Percentiles rank a stretch among this genome's conserved stretches.
Evolutionary conservation across 2,797 vertebrate species (phyloP).

Genomic region (Girardinus metallicus): DNA sequence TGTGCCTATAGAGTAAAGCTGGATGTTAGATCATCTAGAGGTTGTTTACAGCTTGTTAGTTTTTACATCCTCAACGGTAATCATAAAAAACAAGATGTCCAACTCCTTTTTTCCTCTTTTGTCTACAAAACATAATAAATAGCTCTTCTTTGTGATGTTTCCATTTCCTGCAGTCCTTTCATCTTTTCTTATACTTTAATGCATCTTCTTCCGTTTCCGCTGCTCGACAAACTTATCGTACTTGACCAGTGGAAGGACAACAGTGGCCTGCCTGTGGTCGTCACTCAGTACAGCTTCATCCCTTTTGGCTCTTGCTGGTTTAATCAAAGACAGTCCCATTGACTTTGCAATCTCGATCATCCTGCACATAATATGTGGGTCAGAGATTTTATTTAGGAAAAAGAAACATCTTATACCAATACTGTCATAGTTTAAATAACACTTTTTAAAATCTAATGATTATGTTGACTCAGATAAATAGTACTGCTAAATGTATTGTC

Average conservation of each 20-base stretch:
- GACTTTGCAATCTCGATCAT: constrained; percentile 90
- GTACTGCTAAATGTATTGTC: not conserved
- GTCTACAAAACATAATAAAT: constrained; percentile 63
- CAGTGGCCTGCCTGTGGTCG: constrained; percentile 81
- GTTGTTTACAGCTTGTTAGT: constrained; percentile 52
- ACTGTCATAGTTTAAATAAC: not conserved
- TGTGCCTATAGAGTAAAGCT: constrained; percentile 72
- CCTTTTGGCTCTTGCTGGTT: constrained; percentile 49
- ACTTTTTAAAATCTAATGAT: not conserved
- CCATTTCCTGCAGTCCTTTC: not conserved
- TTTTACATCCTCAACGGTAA: constrained; percentile 22
- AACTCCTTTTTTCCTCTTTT: constrained; percentile 59
- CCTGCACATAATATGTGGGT: constrained; percentile 72
- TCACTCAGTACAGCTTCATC: constrained; percentile 37
- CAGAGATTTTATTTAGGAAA: not conserved
- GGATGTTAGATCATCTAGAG: constrained; percentile 52
- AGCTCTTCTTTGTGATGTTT: constrained; percentile 29
- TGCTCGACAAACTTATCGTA: constrained; percentile 65
- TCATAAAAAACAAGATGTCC: constrained; percentile 18
- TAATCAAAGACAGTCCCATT: constrained; percentile 88
- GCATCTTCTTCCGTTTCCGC: constrained; percentile 85
- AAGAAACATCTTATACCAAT: too few species aligned
- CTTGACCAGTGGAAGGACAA: constrained; percentile 85
- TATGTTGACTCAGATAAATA: not conserved
- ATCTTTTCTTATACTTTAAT: constrained; percentile 43